Evolutionary conservation across 2,888 invertebrate genomes (phyloP).

Genomic region (Aspidiotus rigidus): DNA sequence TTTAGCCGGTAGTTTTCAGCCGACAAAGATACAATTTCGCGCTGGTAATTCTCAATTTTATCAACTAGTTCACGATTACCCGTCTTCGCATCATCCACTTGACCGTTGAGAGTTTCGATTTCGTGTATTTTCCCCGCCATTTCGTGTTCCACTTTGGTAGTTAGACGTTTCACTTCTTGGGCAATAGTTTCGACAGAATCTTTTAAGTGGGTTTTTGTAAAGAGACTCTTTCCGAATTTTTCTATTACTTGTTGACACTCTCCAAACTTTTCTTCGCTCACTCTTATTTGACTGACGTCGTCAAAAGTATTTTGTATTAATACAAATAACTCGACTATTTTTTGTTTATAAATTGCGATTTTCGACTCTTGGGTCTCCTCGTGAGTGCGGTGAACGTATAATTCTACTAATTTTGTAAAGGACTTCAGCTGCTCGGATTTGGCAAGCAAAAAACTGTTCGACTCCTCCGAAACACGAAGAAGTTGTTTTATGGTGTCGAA

Average conservation of each 20-base stretch:
- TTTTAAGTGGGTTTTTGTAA: conserved; percentile 6
- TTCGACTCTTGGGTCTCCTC: no score
- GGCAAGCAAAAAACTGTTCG: conserved; percentile 9
- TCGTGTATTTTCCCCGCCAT: conserved; percentile 24
- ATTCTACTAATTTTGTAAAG: background rate
- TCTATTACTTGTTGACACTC: background rate
- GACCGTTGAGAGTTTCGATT: conserved; percentile 18
- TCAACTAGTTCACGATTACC: conserved; percentile 12
- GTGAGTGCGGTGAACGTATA: no score
- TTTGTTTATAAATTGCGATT: background rate
- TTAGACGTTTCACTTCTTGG: conserved; percentile 21
- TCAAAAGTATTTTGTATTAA: background rate
- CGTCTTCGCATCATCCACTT: conserved; percentile 16
- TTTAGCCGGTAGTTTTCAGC: conserved; percentile 21
- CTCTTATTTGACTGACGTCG: background rate
- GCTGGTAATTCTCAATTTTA: conserved; percentile 19
- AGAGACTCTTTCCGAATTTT: background rate
- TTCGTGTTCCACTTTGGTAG: conserved; percentile 11
- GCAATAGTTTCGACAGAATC: conserved; percentile 19
- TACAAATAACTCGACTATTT: background rate
- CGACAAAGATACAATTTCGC: conserved; percentile 19
- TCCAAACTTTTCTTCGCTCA: background rate
- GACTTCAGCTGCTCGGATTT: conserved; percentile 13
- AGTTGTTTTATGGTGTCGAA: conserved; percentile 7
- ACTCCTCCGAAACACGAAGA: background rate